A percentile compares a stretch with the other conserved stretches of the same genome.
Conservation (phyloP, 2,888 invertebrate genomes). For the Trimorus sp. region DNA sequence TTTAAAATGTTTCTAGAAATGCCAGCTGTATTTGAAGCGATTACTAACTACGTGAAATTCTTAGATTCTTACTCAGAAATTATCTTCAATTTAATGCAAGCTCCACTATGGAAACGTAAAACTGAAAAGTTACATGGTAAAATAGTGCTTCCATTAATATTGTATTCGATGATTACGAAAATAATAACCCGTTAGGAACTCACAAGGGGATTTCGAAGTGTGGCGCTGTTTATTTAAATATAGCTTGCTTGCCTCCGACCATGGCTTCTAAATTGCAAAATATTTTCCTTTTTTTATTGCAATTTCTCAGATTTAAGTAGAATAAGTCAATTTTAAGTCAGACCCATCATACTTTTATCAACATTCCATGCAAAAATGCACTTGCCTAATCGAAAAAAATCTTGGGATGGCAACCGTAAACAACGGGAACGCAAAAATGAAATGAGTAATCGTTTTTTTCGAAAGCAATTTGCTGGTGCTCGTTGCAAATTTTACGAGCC, state of each 20-base stretch:
- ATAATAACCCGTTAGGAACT: neutral
- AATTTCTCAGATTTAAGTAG: no score
- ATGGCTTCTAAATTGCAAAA: no score
- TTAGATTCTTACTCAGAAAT: neutral
- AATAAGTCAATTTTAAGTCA: no score
- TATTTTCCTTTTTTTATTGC: no score
- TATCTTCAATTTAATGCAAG: neutral
- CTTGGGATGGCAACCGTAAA: neutral
- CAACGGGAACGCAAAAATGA: neutral
- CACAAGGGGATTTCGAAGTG: neutral
- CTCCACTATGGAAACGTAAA: no score
- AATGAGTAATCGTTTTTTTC: conserved; percentile 18
- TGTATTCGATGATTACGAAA: conserved; percentile 7
- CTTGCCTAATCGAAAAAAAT: neutral
- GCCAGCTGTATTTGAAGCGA: neutral
- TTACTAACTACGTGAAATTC: neutral
- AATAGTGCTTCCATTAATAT: neutral
- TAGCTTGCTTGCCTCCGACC: neutral
- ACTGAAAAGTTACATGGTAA: neutral
- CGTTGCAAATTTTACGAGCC: conserved; percentile 54
- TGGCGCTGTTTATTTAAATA: neutral
- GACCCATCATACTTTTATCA: no score
- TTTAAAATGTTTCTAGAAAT: neutral
- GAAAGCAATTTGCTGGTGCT: conserved; percentile 16
- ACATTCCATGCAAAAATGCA: no score